Percentiles rank a stretch among this genome's conserved stretches.
Conservation (phyloP, 2,888 invertebrate genomes). For the Andricus quercusramuli region DNA sequence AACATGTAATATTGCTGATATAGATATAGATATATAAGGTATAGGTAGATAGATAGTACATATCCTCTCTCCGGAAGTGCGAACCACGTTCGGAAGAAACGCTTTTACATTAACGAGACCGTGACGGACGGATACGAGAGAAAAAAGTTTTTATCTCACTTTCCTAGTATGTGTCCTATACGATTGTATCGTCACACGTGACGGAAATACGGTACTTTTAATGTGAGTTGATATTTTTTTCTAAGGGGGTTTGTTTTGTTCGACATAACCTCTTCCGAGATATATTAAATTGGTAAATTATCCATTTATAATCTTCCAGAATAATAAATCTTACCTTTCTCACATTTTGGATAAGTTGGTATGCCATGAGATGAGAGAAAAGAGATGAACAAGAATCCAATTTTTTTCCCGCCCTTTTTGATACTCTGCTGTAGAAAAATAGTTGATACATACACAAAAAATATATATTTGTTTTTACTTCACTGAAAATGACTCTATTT, state of each 20-base stretch:
- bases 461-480: too few relatives aligned
- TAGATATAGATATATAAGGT: neutral
- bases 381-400: too few relatives aligned
- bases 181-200: constrained; percentile 17
- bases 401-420: too few relatives aligned
- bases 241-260: neutral
- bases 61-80: constrained; percentile 4
- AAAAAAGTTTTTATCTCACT: constrained; percentile 29
- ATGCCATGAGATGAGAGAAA: too few relatives aligned
- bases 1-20: constrained; percentile 48
- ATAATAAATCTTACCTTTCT: too few relatives aligned
- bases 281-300: too few relatives aligned
- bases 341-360: too few relatives aligned
- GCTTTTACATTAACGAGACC: constrained; percentile 28
- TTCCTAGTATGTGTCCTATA: constrained; percentile 16
- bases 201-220: constrained; percentile 13
- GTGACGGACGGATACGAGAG: constrained; percentile 32
- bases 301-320: too few relatives aligned
- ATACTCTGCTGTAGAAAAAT: too few relatives aligned
- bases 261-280: too few relatives aligned
- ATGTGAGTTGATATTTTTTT: neutral
- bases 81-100: constrained; percentile 3
- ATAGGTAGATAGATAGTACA: neutral
- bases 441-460: too few relatives aligned
- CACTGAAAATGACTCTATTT: too few relatives aligned